Conservation (phyloP, 1,140 invertebrate species). For the Ceratosolen fusciceps region DNA sequence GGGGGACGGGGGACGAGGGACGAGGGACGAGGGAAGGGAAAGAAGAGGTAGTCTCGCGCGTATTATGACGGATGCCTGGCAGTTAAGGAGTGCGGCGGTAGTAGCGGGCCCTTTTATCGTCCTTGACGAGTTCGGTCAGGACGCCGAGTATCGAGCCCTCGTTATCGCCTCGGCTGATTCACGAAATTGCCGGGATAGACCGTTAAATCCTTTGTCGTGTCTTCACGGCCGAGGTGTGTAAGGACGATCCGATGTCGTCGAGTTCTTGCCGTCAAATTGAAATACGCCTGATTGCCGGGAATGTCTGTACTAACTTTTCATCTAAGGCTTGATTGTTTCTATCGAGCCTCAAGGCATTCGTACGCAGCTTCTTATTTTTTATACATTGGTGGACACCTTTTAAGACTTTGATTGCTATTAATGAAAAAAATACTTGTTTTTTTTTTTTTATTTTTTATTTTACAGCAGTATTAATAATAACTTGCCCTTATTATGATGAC, state of each 20-base stretch:
- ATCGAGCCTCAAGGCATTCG: too few species aligned
- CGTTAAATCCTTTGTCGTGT: background rate
- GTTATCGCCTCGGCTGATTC: slow-evolving; percentile 38
- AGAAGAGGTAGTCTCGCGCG: slow-evolving; percentile 56
- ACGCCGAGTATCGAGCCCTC: background rate
- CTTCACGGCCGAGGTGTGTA: too few species aligned
- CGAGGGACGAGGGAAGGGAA: slow-evolving; percentile 21
- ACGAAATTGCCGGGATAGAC: slow-evolving; percentile 6
- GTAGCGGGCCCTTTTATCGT: slow-evolving; percentile 45
- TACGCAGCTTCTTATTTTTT: too few species aligned
- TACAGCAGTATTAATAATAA: too few species aligned
- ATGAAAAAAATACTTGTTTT: too few species aligned
- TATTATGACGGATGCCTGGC: slow-evolving; percentile 65
- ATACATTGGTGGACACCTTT: too few species aligned
- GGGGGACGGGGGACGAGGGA: too few species aligned
- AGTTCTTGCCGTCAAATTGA: background rate
- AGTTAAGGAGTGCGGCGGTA: slow-evolving; percentile 28
- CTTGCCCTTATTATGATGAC: too few species aligned
- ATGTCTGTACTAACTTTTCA: too few species aligned
- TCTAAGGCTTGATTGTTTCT: too few species aligned
- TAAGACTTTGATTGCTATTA: too few species aligned
- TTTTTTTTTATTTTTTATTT: too few species aligned
- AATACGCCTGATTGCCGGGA: background rate
- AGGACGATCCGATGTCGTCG: background rate
- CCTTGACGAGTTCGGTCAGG: background rate